phyloP scores from a whole-genome alignment of 2,797 vertebrate genomes.

The Falco columbarius region DNA sequence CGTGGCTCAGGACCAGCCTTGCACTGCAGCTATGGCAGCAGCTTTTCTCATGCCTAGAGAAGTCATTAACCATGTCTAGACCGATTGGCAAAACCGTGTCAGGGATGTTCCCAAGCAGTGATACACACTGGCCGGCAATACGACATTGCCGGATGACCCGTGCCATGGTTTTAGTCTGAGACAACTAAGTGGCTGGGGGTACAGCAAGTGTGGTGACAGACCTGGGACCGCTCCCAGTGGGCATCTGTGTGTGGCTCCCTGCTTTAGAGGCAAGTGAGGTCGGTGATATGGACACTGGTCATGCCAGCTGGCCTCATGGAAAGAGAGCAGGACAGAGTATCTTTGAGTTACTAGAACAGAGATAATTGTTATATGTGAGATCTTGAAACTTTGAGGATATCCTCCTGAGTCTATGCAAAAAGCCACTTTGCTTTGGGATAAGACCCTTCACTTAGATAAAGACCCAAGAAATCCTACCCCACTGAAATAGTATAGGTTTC shows the following conservation, averaged over 20 bases:
- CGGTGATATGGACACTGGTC: neutral
- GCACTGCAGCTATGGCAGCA: neutral
- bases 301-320: neutral
- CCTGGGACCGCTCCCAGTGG: neutral
- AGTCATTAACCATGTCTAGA: neutral
- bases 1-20: neutral
- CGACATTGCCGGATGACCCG: fast-evolving
- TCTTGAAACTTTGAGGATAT: neutral
- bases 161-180: neutral
- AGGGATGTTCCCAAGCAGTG: neutral
- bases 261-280: neutral
- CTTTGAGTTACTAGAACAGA: neutral
- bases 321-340: neutral
- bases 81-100: neutral
- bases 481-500: neutral
- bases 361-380: neutral
- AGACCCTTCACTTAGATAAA: neutral
- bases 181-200: neutral
- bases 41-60: neutral
- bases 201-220: neutral
- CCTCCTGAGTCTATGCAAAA: neutral
- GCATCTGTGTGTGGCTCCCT: neutral
- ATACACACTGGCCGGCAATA: neutral
- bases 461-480: neutral
- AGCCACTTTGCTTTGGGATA: neutral